Evolutionary conservation across 2,888 invertebrate species (phyloP).

Genomic region (Stenichneumon culpator): DNA sequence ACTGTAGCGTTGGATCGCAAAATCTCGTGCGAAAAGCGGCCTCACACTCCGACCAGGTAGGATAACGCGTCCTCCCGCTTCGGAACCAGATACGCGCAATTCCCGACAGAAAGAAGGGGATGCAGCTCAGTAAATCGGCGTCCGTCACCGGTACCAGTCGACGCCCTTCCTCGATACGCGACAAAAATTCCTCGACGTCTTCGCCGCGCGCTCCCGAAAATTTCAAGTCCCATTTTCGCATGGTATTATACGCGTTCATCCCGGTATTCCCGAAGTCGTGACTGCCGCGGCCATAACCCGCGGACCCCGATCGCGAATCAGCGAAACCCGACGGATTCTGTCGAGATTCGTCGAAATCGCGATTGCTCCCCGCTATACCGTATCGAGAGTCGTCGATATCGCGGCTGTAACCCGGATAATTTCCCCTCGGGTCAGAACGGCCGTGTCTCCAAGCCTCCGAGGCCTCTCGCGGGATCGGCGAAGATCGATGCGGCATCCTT

Average conservation of each 20-base stretch:
- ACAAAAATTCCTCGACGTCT: not conserved
- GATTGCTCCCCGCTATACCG: too few species aligned
- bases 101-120: not conserved
- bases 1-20: constrained; percentile 4
- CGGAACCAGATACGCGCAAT: not conserved
- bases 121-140: not conserved
- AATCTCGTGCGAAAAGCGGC: not conserved
- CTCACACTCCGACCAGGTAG: not conserved
- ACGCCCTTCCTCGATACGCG: not conserved
- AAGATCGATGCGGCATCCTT: too few species aligned
- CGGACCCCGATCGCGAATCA: too few species aligned
- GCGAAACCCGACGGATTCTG: too few species aligned
- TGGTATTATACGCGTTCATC: not conserved
- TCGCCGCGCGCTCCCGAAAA: constrained; percentile 9
- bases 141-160: not conserved
- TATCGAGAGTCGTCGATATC: too few species aligned
- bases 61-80: not conserved
- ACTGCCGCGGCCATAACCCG: too few species aligned
- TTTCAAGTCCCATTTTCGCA: not conserved
- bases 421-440: too few species aligned
- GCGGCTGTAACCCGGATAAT: too few species aligned
- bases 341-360: too few species aligned
- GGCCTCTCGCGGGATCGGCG: too few species aligned
- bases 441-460: too few species aligned
- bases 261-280: too few species aligned